phyloP scores from a whole-genome alignment of 2,888 invertebrate species.

The Drosophila nr. medialis region DNA sequence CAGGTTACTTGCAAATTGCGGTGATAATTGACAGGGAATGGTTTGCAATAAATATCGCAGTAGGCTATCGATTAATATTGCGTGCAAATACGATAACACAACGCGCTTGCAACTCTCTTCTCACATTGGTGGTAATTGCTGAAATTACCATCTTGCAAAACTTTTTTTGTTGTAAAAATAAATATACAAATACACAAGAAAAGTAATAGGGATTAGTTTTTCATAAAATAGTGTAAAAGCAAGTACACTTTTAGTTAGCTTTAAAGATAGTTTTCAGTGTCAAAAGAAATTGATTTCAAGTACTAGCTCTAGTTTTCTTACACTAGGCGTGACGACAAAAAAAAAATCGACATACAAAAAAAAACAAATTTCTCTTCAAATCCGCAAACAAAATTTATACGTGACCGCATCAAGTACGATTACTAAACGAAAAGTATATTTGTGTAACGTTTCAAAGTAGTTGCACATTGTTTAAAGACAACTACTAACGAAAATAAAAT shows the following conservation, averaged over 20 bases:
- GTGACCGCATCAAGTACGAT: constrained; percentile 37
- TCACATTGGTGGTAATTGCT: constrained; percentile 75
- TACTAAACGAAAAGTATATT: constrained; percentile 25
- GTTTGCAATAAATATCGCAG: constrained; percentile 12
- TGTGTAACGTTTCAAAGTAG: constrained; percentile 44
- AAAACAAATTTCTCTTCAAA: constrained; percentile 56
- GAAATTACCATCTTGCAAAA: constrained; percentile 77
- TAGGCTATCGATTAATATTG: constrained; percentile 28
- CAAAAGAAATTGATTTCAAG: constrained; percentile 57
- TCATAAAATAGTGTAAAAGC: constrained; percentile 70
- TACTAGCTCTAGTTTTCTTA: constrained; percentile 62
- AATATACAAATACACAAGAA: constrained; percentile 66
- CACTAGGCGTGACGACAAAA: constrained; percentile 65
- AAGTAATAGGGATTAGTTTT: constrained; percentile 73
- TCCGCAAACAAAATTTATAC: constrained; percentile 46
- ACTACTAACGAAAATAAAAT: constrained; percentile 62
- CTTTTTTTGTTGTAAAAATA: constrained; percentile 79
- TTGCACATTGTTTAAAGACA: constrained; percentile 63
- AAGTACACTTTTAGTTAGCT: constrained; percentile 74
- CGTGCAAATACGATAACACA: constrained; percentile 58
- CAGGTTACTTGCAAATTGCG: neutral
- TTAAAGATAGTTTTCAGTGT: constrained; percentile 74
- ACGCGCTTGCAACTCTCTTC: constrained; percentile 57
- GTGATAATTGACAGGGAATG: neutral
- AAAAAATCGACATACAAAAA: constrained; percentile 52